Percentiles rank a stretch among this genome's conserved stretches.
Conservation (phyloP, 2,113 vertebrate genomes). For the Corythaeola cristata region DNA sequence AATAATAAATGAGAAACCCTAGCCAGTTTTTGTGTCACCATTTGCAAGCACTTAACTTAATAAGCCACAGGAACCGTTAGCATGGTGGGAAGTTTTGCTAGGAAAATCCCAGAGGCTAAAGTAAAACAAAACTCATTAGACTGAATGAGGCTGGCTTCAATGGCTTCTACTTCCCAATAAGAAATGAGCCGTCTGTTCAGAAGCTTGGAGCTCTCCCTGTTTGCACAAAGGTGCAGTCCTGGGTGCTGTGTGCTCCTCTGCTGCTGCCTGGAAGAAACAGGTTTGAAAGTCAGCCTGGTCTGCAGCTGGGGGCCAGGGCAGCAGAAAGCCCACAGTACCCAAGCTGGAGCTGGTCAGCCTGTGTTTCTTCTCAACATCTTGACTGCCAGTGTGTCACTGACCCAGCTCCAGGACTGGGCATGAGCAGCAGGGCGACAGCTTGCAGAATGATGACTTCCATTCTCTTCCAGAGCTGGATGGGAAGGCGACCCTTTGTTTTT, state of each 20-base stretch:
- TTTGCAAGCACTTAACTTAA: conserved; percentile 7
- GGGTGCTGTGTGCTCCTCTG: background rate
- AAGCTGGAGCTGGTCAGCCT: background rate
- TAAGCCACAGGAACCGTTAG: background rate
- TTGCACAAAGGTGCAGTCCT: background rate
- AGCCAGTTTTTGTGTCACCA: background rate
- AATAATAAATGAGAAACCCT: background rate
- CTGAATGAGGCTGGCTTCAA: background rate
- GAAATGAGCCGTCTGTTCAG: background rate
- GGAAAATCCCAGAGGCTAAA: background rate
- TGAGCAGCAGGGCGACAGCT: background rate
- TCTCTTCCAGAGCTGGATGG: background rate
- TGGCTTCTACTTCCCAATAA: background rate
- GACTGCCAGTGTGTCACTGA: rapidly evolving
- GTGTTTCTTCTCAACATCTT: background rate
- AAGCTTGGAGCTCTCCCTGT: background rate
- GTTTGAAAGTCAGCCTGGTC: background rate
- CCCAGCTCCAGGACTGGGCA: background rate
- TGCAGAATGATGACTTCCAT: background rate
- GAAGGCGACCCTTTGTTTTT: background rate
- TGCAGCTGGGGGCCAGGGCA: no score
- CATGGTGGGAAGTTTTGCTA: background rate
- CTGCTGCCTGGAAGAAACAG: rapidly evolving
- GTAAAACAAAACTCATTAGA: background rate
- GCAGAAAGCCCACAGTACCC: background rate